Evolutionary conservation across 2,113 vertebrate species (phyloP).

Genomic region (Sander vitreus): DNA sequence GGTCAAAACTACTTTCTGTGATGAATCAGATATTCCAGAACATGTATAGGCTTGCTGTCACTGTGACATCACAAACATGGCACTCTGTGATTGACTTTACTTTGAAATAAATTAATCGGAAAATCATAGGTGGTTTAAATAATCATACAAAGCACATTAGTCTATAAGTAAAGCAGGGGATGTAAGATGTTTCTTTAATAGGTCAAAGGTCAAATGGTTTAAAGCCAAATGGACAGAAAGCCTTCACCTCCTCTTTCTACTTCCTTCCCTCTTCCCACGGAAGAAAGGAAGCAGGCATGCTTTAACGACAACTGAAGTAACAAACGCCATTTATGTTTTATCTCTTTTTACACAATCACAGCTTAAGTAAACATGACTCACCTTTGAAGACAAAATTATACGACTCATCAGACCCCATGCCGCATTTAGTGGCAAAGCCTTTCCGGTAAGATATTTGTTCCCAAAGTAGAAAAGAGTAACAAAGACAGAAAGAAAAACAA

Average conservation of each 20-base stretch:
- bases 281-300: slow-evolving; percentile 1
- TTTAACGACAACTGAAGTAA: not conserved
- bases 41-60: slow-evolving; percentile 33
- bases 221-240: slow-evolving; percentile 22
- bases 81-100: slow-evolving; percentile 12
- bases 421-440: slow-evolving; percentile 37
- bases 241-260: slow-evolving; percentile 62
- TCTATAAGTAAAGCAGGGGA: not conserved
- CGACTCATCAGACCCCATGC: slow-evolving; percentile 81
- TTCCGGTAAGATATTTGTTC: slow-evolving; percentile 27
- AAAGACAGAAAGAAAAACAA: not conserved
- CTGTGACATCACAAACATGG: slow-evolving; percentile 46
- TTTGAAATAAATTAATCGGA: slow-evolving; percentile 58
- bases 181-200: not conserved
- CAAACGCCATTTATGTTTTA: not conserved
- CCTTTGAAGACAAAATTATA: slow-evolving; percentile 88
- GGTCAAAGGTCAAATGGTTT: slow-evolving; percentile 62
- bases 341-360: slow-evolving; percentile 15
- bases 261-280: not conserved
- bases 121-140: not conserved
- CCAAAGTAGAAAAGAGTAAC: not conserved
- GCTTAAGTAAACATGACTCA: slow-evolving; percentile 68
- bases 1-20: not conserved
- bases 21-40: not conserved
- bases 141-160: no score